A percentile compares a stretch with the other conserved stretches of the same genome.
Conservation (phyloP, 2,888 invertebrate species). For the Metellina segmentata region DNA sequence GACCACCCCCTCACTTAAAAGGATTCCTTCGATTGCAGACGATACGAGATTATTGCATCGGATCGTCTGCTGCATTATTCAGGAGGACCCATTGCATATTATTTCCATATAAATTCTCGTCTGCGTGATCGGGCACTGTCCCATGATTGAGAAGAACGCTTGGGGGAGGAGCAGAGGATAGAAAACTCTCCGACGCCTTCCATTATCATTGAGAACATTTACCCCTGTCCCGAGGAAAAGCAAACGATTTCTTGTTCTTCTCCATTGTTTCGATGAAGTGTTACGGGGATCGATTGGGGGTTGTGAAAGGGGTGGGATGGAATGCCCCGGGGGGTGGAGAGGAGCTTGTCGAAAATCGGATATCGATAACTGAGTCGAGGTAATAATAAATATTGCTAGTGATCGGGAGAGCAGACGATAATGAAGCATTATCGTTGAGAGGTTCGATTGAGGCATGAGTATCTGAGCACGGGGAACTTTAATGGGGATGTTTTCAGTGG, state of each 20-base stretch:
- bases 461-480: neutral
- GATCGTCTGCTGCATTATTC: conserved; percentile 43
- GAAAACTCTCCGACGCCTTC: neutral
- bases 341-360: conserved; percentile 7
- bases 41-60: conserved; percentile 35
- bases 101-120: conserved; percentile 54
- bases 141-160: neutral
- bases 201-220: conserved; percentile 23
- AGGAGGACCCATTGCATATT: conserved; percentile 32
- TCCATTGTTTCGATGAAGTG: neutral
- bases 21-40: neutral
- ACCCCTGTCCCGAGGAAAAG: too few relatives aligned
- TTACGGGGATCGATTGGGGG: neutral
- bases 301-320: neutral
- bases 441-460: neutral
- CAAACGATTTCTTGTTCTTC: conserved; percentile 7
- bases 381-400: conserved; percentile 21
- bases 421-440: neutral
- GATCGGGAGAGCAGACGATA: neutral
- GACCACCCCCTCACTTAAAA: neutral
- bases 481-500: neutral
- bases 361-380: conserved; percentile 18
- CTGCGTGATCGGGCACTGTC: neutral
- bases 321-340: neutral
- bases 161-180: neutral